phyloP scores from a whole-genome alignment of 2,888 invertebrate genomes.

The Palloptera scutellata region DNA sequence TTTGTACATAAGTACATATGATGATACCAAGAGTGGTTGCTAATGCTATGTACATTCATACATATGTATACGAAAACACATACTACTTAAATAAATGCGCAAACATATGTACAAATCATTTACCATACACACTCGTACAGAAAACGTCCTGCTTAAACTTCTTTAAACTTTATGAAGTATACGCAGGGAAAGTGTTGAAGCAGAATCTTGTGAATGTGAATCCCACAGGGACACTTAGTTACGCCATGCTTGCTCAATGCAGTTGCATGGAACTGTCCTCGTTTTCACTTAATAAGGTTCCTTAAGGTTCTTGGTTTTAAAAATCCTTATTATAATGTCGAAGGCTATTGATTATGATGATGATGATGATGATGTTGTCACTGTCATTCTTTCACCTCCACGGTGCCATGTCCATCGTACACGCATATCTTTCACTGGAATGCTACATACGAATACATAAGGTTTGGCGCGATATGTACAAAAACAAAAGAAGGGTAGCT shows the following conservation, averaged over 20 bases:
- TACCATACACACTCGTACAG: no score
- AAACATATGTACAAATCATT: no score
- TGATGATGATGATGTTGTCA: not conserved
- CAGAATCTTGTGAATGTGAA: not conserved
- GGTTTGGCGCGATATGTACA: not conserved
- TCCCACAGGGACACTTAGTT: constrained; percentile 5
- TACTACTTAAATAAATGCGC: no score
- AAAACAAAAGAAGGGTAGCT: not conserved
- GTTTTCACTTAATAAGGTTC: not conserved
- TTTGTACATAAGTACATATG: not conserved
- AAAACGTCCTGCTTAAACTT: no score
- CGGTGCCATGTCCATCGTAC: no score
- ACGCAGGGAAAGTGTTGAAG: not conserved
- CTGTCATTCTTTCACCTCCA: not conserved
- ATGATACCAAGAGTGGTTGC: not conserved
- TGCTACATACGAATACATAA: not conserved
- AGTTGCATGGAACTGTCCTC: no score
- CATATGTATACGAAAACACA: not conserved
- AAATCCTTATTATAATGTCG: not conserved
- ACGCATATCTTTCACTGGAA: no score
- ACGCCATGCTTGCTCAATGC: not conserved
- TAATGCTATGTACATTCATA: not conserved
- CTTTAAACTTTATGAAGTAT: not conserved
- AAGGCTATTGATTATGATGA: not conserved
- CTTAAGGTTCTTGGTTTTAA: not conserved